Base-by-base conservation (phyloP, 2,888 invertebrate genomes). In the Lagria hirta region DNA sequence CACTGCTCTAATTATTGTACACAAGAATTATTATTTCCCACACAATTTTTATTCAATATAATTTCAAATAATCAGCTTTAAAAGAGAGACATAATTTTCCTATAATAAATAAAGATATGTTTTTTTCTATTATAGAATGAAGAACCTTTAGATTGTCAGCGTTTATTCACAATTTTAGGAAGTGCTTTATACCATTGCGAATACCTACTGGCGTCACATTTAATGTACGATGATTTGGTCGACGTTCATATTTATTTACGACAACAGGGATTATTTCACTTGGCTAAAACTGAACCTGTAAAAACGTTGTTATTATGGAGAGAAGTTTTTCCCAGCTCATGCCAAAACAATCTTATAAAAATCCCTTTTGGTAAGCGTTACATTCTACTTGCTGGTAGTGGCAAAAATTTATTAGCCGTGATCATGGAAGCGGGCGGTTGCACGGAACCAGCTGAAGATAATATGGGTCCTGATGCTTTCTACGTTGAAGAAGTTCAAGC, bases 401-500 rank as follows among this genome's bases (percentile, higher is more conserved):
- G 83, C 20, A 72, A 71, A 66, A 76, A 87, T 53, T 68, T 87
- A 47, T 65, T 90, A 51, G 79, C 81, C 0, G 84, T 85, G 3
- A 73, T 90, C 28, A 79, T 90, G 70, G 86, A 86, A 73, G 81
- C 84, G 12, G 86, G 85, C n/a, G 84, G 84, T 18, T 84, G 84
- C 58, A 84, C 85, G 2, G 81, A 82, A 62, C 67, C 83, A 75
- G 73, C 80, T 37, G 73, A 79, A 22, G 80, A 80, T 10, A 72
- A 77, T 27, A 77, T 79, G 18, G 81, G 83, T 0, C 89, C 90
- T 0, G 86, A 89, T 45, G 81, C 86, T 1, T 88, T 91, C 70
- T 90, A 91, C 60, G 88, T 94, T 0, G 91, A 93, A 71, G 93
- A 94, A 70, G 92, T 88, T 33, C 88, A 89, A 67, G 88, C 89